Evolutionary conservation across 1,140 invertebrate genomes (phyloP).

Genomic region (Pogonomyrmex californicus): DNA sequence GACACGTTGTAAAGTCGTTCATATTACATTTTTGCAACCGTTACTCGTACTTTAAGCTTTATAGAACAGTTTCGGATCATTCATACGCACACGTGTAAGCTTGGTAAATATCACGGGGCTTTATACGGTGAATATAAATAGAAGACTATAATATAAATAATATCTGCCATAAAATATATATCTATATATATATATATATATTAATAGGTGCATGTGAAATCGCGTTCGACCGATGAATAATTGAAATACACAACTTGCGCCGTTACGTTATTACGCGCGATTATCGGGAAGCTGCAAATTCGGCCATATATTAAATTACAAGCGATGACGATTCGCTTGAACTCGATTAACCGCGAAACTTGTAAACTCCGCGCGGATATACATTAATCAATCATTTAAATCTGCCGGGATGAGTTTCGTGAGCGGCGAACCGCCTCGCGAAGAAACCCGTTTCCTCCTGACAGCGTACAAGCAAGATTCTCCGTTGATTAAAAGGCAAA

Average conservation of each 20-base stretch:
- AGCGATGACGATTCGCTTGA: constrained; percentile 37
- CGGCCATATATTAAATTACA: constrained; percentile 32
- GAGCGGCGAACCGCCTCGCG: background rate
- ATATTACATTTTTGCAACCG: constrained; percentile 1
- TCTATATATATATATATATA: background rate
- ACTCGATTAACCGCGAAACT: background rate
- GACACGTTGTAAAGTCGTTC: constrained; percentile 14
- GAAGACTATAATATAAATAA: background rate
- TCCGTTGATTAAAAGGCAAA: background rate
- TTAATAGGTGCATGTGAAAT: background rate
- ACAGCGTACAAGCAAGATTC: background rate
- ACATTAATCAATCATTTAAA: constrained; percentile 46
- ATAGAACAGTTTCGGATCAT: background rate
- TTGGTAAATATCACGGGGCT: background rate
- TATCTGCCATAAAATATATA: background rate
- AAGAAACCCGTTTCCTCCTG: background rate
- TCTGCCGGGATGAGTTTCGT: background rate
- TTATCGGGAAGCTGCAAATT: constrained; percentile 25
- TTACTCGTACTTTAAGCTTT: background rate
- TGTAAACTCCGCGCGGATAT: constrained; percentile 19
- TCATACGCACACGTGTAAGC: too few species aligned
- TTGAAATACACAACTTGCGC: constrained; percentile 7
- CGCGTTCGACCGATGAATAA: background rate
- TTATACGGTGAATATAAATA: background rate
- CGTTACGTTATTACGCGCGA: constrained; percentile 21